phyloP scores from a whole-genome alignment of 1,140 invertebrate species.

The Fopius arisanus region DNA sequence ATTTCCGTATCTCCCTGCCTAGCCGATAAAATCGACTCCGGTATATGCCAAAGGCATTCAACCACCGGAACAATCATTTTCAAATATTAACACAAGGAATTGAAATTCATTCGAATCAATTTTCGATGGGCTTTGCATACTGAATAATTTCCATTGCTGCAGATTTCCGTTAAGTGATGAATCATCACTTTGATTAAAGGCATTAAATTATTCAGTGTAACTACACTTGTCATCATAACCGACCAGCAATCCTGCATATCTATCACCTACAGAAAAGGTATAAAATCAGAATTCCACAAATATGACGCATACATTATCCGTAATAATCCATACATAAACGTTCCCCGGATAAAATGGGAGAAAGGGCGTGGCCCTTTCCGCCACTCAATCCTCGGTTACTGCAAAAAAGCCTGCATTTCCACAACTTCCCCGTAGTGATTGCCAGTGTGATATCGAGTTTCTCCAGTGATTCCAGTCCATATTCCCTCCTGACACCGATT shows the following conservation, averaged over 20 bases:
- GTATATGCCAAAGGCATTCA: too few species aligned
- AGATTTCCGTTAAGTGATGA: not conserved
- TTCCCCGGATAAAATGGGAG: not conserved
- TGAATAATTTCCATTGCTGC: not conserved
- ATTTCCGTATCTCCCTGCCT: too few species aligned
- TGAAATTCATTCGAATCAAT: too few species aligned
- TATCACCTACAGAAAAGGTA: too few species aligned
- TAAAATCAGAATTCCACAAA: not conserved
- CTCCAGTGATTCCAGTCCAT: slow-evolving; percentile 1
- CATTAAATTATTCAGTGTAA: not conserved
- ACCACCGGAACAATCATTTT: too few species aligned
- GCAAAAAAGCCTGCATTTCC: not conserved
- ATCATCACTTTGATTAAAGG: not conserved
- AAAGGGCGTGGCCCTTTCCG: slow-evolving; percentile 9
- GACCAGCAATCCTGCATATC: not conserved
- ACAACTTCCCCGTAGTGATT: not conserved
- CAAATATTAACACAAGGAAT: too few species aligned
- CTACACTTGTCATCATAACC: not conserved
- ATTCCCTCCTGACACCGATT: not conserved
- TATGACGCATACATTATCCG: not conserved
- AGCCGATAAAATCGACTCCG: too few species aligned
- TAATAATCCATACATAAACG: not conserved
- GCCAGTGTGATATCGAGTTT: slow-evolving; percentile 1
- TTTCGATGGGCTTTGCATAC: not conserved
- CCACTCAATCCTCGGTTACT: not conserved